These are phyloP conservation scores for Temnothorax curvispinosus DNA, from an alignment of 1,140 invertebrate species.

Conservation along the genomic window DNA sequence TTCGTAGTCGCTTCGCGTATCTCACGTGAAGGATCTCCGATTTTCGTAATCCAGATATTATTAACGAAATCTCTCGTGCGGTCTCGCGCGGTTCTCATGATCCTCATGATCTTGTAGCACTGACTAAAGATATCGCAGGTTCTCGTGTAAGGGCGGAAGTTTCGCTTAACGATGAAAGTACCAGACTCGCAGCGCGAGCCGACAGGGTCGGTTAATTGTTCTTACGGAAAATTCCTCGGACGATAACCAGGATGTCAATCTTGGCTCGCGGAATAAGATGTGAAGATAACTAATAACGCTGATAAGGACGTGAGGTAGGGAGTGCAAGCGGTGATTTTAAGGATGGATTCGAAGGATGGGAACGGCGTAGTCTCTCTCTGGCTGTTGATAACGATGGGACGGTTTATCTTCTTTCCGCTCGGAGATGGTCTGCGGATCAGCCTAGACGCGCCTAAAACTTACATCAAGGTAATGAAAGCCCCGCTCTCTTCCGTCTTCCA, in stretches of 20 bases:
- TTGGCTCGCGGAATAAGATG: slow-evolving; percentile 67
- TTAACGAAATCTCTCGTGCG: slow-evolving; percentile 18
- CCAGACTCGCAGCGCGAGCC: slow-evolving; percentile 68
- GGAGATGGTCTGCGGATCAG: slow-evolving; percentile 73
- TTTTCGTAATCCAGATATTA: slow-evolving; percentile 39
- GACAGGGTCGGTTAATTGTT: slow-evolving; percentile 80
- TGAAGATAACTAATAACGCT: slow-evolving; percentile 69
- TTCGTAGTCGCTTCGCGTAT: background rate
- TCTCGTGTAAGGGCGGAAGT: slow-evolving; percentile 65
- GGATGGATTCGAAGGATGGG: slow-evolving; percentile 11
- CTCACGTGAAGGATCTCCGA: slow-evolving; percentile 1
- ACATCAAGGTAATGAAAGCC: slow-evolving; percentile 82
- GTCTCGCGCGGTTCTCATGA: background rate
- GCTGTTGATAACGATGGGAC: slow-evolving; percentile 48
- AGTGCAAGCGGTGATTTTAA: slow-evolving; percentile 24
- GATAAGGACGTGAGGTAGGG: background rate
- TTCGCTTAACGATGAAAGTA: slow-evolving; percentile 80
- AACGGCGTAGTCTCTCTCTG: slow-evolving; percentile 34
- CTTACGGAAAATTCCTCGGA: slow-evolving; percentile 76
- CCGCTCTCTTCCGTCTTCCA: slow-evolving; percentile 28
- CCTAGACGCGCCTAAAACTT: slow-evolving; percentile 79
- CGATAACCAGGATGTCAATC: slow-evolving; percentile 79
- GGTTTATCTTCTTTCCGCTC: slow-evolving; percentile 77
- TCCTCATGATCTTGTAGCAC: slow-evolving; percentile 46
- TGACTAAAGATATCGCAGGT: slow-evolving; percentile 65